Base-by-base conservation (phyloP, 2,797 vertebrate species). In the Xiphophorus birchmanni region DNA sequence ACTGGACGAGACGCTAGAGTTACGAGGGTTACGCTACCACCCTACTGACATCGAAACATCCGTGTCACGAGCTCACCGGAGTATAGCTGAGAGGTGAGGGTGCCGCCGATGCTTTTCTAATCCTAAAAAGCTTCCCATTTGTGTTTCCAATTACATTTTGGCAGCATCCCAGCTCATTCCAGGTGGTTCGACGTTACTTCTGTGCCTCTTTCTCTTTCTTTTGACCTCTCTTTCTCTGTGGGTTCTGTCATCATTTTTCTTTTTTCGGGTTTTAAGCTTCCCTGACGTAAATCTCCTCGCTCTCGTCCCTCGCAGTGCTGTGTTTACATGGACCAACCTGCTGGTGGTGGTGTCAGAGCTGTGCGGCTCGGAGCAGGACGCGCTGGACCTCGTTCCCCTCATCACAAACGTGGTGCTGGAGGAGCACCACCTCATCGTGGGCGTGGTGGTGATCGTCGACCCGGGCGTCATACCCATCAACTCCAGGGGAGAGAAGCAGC, bases 321-420 rank as follows among this genome's bases (percentile, higher is more conserved):
- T 99, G 75, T 99, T 99, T 96, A 99, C 98, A 0, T 99, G 99
- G 99, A 99, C 98, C 94, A 99, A 99, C 94, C 93, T 99, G 90
- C 96, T 99, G 45, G 99, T 99, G 94, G 98, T 99, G 84, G 99
- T 99, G 48, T 97, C 98, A 17, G 99, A 99, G 94, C 95, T 99
- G 83, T 98, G 98, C 6, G 98, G 98, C 77, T 99, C 97, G 0
- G 99, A 99, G 84, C 98, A 99, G 92, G 99, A 99, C 26, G 98
- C 99, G 0, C 95, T 99, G 90, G 99, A 99, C 92, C 92, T 99
- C 91, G 98, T 99, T 76, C 98, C 99, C 37, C 94, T 99, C 73
- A 98, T 99, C 60, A 99, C 99, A 58, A 99, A 99, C 0, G 98
- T 99, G 89, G 98, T 99, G 17, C 96, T 99, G 92, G 99, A 99